Evolutionary conservation across 2,113 vertebrate species (phyloP).

Genomic region (Craseonycteris thonglongyai): DNA sequence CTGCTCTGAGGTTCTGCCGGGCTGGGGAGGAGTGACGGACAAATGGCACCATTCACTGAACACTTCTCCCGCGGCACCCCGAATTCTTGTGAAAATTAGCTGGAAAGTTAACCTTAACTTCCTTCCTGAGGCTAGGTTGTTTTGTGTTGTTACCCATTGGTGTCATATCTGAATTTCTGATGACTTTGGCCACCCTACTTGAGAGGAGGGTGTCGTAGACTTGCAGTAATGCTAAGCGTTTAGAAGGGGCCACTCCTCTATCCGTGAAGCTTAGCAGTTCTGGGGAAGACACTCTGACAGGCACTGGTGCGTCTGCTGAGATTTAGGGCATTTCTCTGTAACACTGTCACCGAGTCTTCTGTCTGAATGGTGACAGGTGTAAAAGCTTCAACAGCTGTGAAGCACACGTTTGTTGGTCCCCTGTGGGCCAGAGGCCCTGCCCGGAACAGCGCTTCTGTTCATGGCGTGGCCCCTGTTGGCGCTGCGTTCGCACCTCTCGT

Average conservation of each 20-base stretch:
- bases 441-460: not conserved
- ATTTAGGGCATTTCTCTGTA: not conserved
- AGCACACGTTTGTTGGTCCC: not conserved
- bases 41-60: not conserved
- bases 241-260: fast-evolving
- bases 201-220: fast-evolving
- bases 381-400: not conserved
- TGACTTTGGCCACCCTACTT: not conserved
- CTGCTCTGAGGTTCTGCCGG: not conserved
- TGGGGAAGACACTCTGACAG: fast-evolving
- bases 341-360: fast-evolving
- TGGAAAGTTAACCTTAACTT: not conserved
- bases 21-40: not conserved
- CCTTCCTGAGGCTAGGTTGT: not conserved
- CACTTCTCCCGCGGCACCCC: fast-evolving
- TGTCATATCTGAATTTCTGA: not conserved
- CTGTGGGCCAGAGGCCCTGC: fast-evolving
- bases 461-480: not conserved
- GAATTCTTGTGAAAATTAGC: not conserved
- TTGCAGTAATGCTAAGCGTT: not conserved
- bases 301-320: too few species aligned
- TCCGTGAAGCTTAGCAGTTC: not conserved
- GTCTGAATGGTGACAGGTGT: not conserved
- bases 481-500: not conserved
- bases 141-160: not conserved